These are phyloP conservation scores for Hiodon tergisus DNA, from an alignment of 2,113 vertebrate species.

Conservation along the genomic window DNA sequence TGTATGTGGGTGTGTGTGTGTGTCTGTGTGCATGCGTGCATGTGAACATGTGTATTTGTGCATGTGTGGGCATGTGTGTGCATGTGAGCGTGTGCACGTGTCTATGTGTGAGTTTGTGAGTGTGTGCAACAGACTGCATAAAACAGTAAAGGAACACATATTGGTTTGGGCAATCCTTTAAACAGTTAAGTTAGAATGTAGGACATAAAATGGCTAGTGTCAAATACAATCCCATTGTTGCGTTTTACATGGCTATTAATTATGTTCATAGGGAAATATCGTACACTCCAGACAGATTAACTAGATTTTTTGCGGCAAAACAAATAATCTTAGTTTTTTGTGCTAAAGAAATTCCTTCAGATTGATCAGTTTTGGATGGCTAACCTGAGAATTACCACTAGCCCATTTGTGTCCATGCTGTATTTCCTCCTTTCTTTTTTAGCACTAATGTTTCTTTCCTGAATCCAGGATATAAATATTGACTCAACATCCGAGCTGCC, in stretches of 20 bases:
- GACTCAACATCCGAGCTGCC: conserved; percentile 55
- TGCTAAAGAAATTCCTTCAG: not conserved
- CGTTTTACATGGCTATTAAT: conserved; percentile 25
- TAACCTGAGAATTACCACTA: not conserved
- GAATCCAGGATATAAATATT: conserved; percentile 52
- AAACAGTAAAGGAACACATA: too few relatives aligned
- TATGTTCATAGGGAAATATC: conserved; percentile 8
- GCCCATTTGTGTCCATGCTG: not conserved
- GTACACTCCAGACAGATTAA: too few relatives aligned
- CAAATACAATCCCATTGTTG: conserved; percentile 31
- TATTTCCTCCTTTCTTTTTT: not conserved
- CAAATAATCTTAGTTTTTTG: not conserved
- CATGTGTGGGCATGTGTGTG: too few relatives aligned
- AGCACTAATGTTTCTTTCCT: conserved; percentile 25
- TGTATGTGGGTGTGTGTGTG: too few relatives aligned
- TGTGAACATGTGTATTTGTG: too few relatives aligned
- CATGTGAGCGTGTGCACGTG: too few relatives aligned
- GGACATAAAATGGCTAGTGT: too few relatives aligned
- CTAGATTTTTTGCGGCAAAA: not conserved
- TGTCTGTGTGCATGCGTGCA: too few relatives aligned
- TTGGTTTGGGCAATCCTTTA: too few relatives aligned
- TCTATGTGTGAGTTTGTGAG: too few relatives aligned
- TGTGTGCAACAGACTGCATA: too few relatives aligned
- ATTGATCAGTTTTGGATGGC: not conserved
- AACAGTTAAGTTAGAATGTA: too few relatives aligned